phyloP scores from a whole-genome alignment of 2,797 vertebrate genomes.

The Apodemus agrarius region DNA sequence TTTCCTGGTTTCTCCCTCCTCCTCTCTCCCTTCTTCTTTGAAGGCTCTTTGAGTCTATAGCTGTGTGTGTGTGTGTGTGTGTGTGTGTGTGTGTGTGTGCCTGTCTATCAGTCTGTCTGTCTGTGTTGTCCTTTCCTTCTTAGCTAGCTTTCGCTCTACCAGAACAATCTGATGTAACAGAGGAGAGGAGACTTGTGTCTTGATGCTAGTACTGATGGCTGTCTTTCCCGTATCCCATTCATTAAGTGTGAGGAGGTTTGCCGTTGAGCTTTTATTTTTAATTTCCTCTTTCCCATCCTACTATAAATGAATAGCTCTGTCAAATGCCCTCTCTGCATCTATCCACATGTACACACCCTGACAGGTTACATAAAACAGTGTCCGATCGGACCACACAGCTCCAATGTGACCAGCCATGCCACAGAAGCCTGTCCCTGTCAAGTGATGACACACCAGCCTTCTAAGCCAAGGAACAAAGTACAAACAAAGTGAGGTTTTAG shows the following conservation, averaged over 20 bases:
- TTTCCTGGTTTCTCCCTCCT: not conserved
- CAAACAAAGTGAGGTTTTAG: not conserved
- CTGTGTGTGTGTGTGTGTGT: not conserved
- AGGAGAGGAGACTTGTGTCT: not conserved
- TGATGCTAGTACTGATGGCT: not conserved
- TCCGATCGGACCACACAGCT: not conserved
- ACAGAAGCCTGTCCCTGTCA: not conserved
- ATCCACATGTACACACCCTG: not conserved
- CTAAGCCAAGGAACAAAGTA: not conserved
- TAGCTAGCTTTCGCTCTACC: not conserved
- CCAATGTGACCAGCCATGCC: not conserved
- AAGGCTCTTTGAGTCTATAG: not conserved
- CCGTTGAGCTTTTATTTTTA: conserved; percentile 41
- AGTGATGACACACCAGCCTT: conserved; percentile 10
- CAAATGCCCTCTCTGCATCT: not conserved
- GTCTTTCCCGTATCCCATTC: not conserved
- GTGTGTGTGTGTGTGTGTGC: no score
- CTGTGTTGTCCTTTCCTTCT: not conserved
- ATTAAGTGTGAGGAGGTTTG: not conserved
- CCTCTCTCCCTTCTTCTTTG: not conserved
- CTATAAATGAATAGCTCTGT: conserved; percentile 18
- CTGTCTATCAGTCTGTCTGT: not conserved
- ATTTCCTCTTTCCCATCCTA: conserved; percentile 16
- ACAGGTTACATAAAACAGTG: not conserved
- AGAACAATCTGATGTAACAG: not conserved